These are phyloP conservation scores for Anthoptus insignis DNA, from an alignment of 2,888 invertebrate species.

Conservation along the genomic window DNA sequence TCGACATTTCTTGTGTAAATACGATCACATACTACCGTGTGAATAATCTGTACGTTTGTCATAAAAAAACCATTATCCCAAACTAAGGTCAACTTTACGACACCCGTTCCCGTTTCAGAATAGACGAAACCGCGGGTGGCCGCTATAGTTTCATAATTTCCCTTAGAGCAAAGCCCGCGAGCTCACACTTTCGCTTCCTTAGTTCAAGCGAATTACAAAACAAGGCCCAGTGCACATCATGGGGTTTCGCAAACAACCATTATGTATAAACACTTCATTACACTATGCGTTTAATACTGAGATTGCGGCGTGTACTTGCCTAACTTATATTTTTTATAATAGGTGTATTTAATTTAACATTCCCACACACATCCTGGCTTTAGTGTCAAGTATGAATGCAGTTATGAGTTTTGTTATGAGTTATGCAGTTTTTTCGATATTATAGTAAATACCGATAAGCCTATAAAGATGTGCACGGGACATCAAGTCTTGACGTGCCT, in stretches of 20 bases:
- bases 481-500: no score
- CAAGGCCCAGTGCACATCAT: constrained; percentile 19
- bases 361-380: neutral
- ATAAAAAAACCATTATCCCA: no score
- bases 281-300: constrained; percentile 21
- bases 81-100: no score
- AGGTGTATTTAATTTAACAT: neutral
- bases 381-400: no score
- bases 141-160: constrained; percentile 32
- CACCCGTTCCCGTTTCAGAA: no score
- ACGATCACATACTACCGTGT: no score
- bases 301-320: constrained; percentile 3
- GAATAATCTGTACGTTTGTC: no score
- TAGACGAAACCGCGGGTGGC: constrained; percentile 27
- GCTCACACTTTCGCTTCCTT: constrained; percentile 30
- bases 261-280: constrained; percentile 33
- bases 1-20: no score
- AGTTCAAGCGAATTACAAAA: constrained; percentile 19
- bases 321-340: neutral
- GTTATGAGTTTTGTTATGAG: neutral
- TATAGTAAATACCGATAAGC: no score
- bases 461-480: no score
- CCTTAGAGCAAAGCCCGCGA: constrained; percentile 17
- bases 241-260: constrained; percentile 19
- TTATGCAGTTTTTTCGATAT: no score